Evolutionary conservation across 2,113 vertebrate species (phyloP).

Genomic region (Microtus oregoni): DNA sequence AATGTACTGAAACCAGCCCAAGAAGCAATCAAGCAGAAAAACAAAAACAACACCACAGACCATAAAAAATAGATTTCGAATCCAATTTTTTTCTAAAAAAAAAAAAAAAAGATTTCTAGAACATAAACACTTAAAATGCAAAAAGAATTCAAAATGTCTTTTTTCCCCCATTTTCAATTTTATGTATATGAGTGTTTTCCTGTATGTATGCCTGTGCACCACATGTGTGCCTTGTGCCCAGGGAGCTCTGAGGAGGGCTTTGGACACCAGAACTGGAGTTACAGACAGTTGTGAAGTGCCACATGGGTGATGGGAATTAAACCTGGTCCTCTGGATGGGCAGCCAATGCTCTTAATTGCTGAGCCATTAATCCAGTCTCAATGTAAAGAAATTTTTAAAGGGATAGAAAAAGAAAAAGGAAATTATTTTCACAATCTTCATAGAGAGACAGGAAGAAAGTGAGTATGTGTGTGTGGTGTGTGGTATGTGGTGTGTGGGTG

Average conservation of each 20-base stretch:
- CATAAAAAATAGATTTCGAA: neutral
- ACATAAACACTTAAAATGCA: neutral
- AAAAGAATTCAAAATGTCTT: neutral
- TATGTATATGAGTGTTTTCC: neutral
- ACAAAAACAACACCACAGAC: neutral
- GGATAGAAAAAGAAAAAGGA: neutral
- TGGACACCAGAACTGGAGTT: neutral
- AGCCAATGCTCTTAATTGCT: neutral
- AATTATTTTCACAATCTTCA: conserved; percentile 30
- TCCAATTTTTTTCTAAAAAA: conserved; percentile 25
- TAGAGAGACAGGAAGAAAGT: neutral
- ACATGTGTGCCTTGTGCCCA: neutral
- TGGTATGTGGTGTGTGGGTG: neutral
- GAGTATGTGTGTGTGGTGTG: neutral
- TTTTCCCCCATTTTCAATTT: neutral
- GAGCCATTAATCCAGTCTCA: neutral
- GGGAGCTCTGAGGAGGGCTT: neutral
- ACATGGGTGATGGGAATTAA: neutral
- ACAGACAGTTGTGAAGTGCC: neutral
- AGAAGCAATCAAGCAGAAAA: conserved; percentile 2
- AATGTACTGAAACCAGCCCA: neutral
- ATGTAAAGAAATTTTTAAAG: neutral
- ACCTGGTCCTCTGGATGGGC: neutral
- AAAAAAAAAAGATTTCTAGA: conserved; percentile 9
- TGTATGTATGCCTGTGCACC: neutral